A percentile compares a stretch with the other conserved stretches of the same genome.
Conservation (phyloP, 2,797 vertebrate species). For the Myotis daubentonii region DNA sequence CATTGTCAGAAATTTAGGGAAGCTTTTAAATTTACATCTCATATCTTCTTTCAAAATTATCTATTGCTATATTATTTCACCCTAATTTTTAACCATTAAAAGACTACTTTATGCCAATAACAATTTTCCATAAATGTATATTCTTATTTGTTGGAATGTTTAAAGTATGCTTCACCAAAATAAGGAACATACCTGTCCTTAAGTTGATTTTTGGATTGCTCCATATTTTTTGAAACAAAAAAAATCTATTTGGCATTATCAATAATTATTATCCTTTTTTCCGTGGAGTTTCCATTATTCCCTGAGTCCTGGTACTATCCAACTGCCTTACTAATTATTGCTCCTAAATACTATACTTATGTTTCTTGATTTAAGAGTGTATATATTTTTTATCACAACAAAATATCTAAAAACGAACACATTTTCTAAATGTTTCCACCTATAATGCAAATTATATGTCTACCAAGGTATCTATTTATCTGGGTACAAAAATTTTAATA, state of each 20-base stretch:
- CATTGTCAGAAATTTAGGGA: background rate
- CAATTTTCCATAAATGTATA: background rate
- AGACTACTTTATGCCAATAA: background rate
- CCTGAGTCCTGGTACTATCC: background rate
- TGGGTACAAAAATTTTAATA: background rate
- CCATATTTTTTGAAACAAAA: background rate
- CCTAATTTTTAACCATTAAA: background rate
- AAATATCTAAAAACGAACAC: background rate
- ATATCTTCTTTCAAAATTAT: background rate
- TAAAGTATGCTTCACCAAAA: background rate
- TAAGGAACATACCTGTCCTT: background rate
- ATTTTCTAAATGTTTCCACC: background rate
- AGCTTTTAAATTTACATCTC: background rate
- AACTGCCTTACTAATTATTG: slow-evolving; percentile 1
- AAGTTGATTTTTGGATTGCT: background rate
- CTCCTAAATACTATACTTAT: slow-evolving; percentile 34
- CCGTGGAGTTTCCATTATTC: background rate
- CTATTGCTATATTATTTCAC: background rate
- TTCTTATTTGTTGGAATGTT: background rate
- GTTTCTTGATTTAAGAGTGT: background rate
- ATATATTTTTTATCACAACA: background rate
- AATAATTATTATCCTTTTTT: slow-evolving; percentile 33
- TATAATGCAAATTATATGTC: background rate
- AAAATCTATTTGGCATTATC: background rate
- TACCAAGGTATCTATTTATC: background rate